These are phyloP conservation scores for Gadus macrocephalus DNA, from an alignment of 2,113 vertebrate genomes.

Conservation along the genomic window DNA sequence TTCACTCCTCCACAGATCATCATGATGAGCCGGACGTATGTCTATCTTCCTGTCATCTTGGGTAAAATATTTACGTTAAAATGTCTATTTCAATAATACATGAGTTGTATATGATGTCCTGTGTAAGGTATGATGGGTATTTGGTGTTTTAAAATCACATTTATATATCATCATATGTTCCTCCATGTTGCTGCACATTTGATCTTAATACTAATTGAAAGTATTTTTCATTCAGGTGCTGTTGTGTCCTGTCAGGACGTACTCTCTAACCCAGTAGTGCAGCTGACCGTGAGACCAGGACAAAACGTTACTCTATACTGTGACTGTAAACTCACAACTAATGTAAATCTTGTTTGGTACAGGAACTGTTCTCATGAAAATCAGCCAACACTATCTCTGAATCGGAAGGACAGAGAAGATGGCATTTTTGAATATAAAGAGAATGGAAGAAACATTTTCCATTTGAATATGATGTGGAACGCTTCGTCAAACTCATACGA, in stretches of 20 bases:
- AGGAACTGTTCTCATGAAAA: conserved; percentile 50
- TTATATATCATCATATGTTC: too few relatives aligned
- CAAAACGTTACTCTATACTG: conserved; percentile 40
- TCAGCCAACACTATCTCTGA: conserved; percentile 19
- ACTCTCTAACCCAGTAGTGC: conserved; percentile 14
- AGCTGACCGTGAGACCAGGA: conserved; percentile 27
- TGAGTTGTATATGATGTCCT: neutral
- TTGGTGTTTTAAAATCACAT: neutral
- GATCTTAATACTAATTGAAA: too few relatives aligned
- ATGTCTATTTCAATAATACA: too few relatives aligned
- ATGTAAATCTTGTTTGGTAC: conserved; percentile 31
- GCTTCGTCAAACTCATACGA: neutral
- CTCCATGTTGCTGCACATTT: too few relatives aligned
- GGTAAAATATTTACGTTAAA: neutral
- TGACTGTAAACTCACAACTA: neutral
- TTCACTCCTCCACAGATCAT: neutral
- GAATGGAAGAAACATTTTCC: neutral
- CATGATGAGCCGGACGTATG: neutral
- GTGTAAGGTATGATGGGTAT: neutral
- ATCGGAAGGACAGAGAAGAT: neutral
- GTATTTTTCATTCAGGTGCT: neutral
- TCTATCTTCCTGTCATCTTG: neutral
- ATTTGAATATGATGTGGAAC: neutral
- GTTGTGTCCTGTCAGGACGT: neutral
- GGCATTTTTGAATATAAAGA: too few relatives aligned